Base-by-base conservation (phyloP, 2,113 vertebrate species). In the Sakesphorus luctuosus region DNA sequence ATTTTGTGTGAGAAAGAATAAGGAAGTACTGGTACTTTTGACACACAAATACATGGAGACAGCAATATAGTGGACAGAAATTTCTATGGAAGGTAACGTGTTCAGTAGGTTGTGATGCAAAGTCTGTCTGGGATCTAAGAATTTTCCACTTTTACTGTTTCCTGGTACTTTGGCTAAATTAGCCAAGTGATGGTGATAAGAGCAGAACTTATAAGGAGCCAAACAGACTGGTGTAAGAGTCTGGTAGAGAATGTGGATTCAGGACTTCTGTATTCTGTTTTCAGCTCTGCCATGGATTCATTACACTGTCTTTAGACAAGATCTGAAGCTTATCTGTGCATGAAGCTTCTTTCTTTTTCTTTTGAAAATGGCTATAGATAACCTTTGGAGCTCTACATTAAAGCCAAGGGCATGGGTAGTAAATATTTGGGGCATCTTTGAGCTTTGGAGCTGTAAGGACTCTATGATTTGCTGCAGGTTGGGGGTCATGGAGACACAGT, bases 51-150 rank as follows among this genome's bases (percentile, higher is more conserved):
- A 36, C 3, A 7, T 40, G n/a, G 56, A 84, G 36, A 26, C 77
- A 75, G 29, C 72, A 10, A 49, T 21, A 10, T 15, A n/a, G 8
- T 3, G 14, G 49, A 24, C 65, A 85, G 52, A 78, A 80, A 40
- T 62, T 66, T 65, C n/a, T 69, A 0, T 46, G 38, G 18, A 62
- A 47, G 50, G 13, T 55, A 14, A 35, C 1, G 0, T 4, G 11
- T 49, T 88, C 26, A 10, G 3, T 17, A 38, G 50, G 3, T 35
- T 33, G 31, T n/a, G 19, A 66, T 79, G 33, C 49, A 84, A 89
- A 79, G 15, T 12, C 28, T 74, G 5, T 26, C 56, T 3, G 4
- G 35, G 13, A 59, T 65, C 16, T 44, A 52, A 74, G 65, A 77
- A 72, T 84, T 80, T 84, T 63, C 36, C 3, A 2, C 10, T 56